Percentiles rank a stretch among this genome's conserved stretches.
These are phyloP conservation scores for Pammene aurita DNA, from an alignment of 2,888 invertebrate species.

Conservation along the genomic window DNA sequence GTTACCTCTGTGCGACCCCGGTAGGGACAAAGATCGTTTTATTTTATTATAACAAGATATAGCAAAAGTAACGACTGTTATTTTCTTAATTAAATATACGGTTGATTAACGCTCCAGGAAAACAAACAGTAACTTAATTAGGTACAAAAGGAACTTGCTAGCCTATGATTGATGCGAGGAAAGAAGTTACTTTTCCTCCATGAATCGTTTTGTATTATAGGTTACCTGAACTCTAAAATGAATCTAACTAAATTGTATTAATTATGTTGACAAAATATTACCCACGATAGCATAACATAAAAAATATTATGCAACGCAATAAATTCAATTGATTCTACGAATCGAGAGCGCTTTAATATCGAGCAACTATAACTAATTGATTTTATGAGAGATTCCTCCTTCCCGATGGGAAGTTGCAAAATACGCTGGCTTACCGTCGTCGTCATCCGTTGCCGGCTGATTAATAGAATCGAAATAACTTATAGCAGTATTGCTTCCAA, in stretches of 20 bases:
- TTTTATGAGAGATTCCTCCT: constrained; percentile 51
- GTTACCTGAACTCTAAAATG: too few species aligned
- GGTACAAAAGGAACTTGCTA: too few species aligned
- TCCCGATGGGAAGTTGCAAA: constrained; percentile 66
- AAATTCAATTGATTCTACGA: constrained; percentile 12
- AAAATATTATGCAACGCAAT: constrained; percentile 4
- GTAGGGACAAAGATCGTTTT: too few species aligned
- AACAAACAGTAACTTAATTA: too few species aligned
- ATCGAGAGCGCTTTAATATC: constrained; percentile 25
- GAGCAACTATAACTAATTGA: constrained; percentile 27
- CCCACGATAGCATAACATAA: constrained; percentile 9
- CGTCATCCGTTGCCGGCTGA: constrained; percentile 51
- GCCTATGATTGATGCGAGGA: too few species aligned
- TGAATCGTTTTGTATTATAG: neutral
- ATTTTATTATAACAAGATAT: too few species aligned
- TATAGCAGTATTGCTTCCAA: neutral
- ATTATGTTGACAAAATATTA: neutral
- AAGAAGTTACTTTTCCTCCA: neutral
- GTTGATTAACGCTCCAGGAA: too few species aligned
- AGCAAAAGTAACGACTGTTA: too few species aligned
- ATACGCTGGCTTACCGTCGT: constrained; percentile 51
- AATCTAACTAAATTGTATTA: too few species aligned
- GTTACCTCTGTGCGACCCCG: too few species aligned
- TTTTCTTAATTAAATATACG: too few species aligned
- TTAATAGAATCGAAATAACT: constrained; percentile 51